A percentile compares a stretch with the other conserved stretches of the same genome.
Evolutionary conservation across 2,888 invertebrate species (phyloP).

Genomic region (Drosophila niveifrons): DNA sequence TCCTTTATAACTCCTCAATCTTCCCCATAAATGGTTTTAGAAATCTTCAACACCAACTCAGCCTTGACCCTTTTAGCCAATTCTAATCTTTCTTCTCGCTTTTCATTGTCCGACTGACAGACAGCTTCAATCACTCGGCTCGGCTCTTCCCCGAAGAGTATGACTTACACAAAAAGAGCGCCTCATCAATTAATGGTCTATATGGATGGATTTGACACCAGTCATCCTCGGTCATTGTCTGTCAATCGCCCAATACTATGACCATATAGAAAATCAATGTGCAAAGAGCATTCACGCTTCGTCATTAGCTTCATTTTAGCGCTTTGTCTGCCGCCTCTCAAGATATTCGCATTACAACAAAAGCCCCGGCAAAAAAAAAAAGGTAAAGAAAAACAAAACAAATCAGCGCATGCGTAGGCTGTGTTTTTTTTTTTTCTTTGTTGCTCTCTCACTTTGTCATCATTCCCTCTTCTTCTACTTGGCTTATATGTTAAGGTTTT

Average conservation of each 20-base stretch:
- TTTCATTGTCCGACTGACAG: conserved; percentile 20
- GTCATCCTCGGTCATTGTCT: conserved; percentile 33
- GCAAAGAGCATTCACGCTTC: conserved; percentile 47
- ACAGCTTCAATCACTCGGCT: conserved; percentile 7
- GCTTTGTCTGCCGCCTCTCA: conserved; percentile 23
- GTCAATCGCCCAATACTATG: conserved; percentile 11
- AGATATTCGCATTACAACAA: conserved; percentile 45
- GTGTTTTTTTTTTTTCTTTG: too few relatives aligned
- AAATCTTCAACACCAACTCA: background rate
- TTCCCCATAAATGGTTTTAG: background rate
- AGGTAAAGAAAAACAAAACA: conserved; percentile 45
- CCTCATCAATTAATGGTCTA: conserved; percentile 32
- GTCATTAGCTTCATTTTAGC: conserved; percentile 37
- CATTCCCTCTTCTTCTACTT: conserved; percentile 27
- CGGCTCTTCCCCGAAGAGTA: background rate
- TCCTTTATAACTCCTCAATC: background rate
- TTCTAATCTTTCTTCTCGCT: conserved; percentile 16
- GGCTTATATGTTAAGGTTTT: conserved; percentile 65
- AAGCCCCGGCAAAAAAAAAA: conserved; percentile 15
- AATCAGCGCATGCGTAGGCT: conserved; percentile 66
- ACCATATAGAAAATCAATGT: conserved; percentile 23
- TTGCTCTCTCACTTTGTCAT: conserved; percentile 17
- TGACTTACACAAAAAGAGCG: conserved; percentile 21
- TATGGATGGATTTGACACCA: conserved; percentile 43
- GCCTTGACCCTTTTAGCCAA: conserved; percentile 14